phyloP scores from a whole-genome alignment of 2,113 vertebrate genomes.

The Carettochelys insculpta region DNA sequence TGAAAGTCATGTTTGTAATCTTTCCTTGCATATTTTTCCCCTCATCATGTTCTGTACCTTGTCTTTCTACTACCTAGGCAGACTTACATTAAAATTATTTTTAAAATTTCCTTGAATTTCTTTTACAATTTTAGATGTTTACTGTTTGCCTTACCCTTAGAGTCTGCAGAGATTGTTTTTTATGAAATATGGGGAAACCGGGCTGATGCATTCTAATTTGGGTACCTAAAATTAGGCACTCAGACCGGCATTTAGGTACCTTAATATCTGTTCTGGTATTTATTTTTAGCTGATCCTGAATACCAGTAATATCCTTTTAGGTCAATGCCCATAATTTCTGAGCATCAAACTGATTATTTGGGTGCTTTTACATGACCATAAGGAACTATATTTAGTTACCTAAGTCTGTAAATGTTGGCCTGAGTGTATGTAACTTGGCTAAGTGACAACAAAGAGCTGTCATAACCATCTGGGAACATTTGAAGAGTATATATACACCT shows the following conservation, averaged over 20 bases:
- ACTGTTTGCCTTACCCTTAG: not conserved
- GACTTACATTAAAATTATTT: too few relatives aligned
- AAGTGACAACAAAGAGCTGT: not conserved
- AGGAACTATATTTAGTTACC: not conserved
- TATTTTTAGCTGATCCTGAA: not conserved
- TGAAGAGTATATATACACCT: not conserved
- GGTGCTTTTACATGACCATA: not conserved
- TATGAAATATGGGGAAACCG: not conserved
- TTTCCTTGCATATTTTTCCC: slow-evolving; percentile 12
- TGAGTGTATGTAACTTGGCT: not conserved
- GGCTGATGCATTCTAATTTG: not conserved
- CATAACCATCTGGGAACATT: not conserved
- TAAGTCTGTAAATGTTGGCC: not conserved
- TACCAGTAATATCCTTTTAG: not conserved
- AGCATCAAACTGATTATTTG: not conserved
- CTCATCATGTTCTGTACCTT: slow-evolving; percentile 15
- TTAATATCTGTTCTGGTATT: not conserved
- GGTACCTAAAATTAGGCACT: not conserved
- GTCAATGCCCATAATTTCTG: not conserved
- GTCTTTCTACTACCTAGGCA: slow-evolving; percentile 19
- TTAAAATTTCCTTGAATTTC: too few relatives aligned
- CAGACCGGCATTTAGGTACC: not conserved
- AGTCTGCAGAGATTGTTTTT: not conserved
- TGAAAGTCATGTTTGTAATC: slow-evolving; percentile 26
- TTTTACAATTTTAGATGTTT: not conserved